These are phyloP conservation scores for Mycetomoellerius zeteki DNA, from an alignment of 1,140 invertebrate species.

Conservation along the genomic window DNA sequence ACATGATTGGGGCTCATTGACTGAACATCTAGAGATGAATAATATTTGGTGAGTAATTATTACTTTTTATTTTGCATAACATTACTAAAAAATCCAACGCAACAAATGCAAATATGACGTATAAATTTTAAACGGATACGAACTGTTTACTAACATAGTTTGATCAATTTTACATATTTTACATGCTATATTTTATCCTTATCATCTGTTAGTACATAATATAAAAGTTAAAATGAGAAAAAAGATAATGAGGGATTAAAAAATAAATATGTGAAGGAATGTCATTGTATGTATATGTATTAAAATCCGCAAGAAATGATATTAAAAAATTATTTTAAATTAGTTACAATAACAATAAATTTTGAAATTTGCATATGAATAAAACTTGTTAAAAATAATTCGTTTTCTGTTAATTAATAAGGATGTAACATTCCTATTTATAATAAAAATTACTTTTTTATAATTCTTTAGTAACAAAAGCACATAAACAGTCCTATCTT, in stretches of 20 bases:
- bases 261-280: neutral
- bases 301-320: neutral
- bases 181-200: too few relatives aligned
- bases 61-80: conserved; percentile 18
- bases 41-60: conserved; percentile 58
- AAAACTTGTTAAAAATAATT: conserved; percentile 18
- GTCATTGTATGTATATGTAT: neutral
- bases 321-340: conserved; percentile 18
- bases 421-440: neutral
- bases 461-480: neutral
- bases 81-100: neutral
- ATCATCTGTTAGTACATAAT: too few relatives aligned
- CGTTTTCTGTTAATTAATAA: neutral
- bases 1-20: conserved; percentile 44
- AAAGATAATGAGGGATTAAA: neutral
- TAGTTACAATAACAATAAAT: conserved; percentile 15
- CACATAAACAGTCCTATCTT: neutral
- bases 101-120: conserved; percentile 22
- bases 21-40: conserved; percentile 14
- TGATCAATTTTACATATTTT: neutral
- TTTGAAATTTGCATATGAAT: neutral
- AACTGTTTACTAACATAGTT: neutral
- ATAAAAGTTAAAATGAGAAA: neutral
- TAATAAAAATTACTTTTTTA: neutral
- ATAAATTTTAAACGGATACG: conserved; percentile 23